Evolutionary conservation across 2,113 vertebrate genomes (phyloP), one percentile per base, ranked within the genome.

Genomic region (Scomber colias): DNA sequence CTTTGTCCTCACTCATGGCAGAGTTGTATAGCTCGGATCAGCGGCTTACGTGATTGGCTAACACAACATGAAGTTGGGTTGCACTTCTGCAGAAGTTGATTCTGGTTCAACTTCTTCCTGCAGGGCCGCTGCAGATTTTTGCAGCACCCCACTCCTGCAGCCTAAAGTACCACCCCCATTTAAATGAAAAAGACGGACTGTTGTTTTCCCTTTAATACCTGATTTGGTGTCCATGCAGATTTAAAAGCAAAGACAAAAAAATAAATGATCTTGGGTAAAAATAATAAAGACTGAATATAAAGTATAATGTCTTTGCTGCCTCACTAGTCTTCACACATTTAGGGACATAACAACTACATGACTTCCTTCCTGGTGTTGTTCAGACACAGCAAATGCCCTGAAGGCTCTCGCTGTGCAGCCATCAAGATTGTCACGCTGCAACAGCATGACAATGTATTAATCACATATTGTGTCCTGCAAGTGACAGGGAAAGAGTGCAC

Each of bases 381-480:
- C 55, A 71, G 46, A 76, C 77, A 79, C 21, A 27, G 31, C 48
- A 57, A 61, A 79, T 73, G 49, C 24, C 72, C 46, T 24, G 10
- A 75, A 85, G 68, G 66, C 48, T 50, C 35, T 73, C 44, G n/a
- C 54, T 76, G 71, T 70, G 62, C 44, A 77, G 56, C 46, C 35
- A 84, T 81, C 19, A 48, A 77, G 48, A 71, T 12, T 70, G 66
- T 68, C 61, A 27, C 66, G 71, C 45, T 71, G 63, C 68, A 61
- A 53, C 75, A 64, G 55, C 21, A n/a, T 78, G 66, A 74, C 70
- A 78, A 81, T 82, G 69, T 77, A 88, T 84, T 81, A 75, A 72
- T 87, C 86, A 69, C 72, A 79, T 67, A 51, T 40, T 65, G 73
- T 83, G 75, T 59, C 69, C 70, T 75, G 64, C 31, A 77, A 79